These are phyloP conservation scores for Macrostomum cliftonense DNA, from an alignment of 2,888 invertebrate genomes.

Conservation along the genomic window DNA sequence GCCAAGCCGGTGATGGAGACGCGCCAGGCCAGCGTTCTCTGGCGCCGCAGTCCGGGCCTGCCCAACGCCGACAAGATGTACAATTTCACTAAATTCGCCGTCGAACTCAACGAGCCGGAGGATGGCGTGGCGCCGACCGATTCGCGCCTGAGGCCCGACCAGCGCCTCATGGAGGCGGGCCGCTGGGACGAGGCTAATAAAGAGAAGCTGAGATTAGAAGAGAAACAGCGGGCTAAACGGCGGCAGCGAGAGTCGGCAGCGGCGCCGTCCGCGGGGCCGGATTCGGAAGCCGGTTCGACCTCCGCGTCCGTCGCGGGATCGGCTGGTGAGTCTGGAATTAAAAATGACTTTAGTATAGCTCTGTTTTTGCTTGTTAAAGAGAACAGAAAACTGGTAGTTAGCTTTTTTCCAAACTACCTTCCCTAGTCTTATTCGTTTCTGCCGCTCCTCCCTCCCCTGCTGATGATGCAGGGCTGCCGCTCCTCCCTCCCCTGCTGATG, in stretches of 20 bases:
- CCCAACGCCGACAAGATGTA: slow-evolving; percentile 42
- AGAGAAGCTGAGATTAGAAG: slow-evolving; percentile 66
- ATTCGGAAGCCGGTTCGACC: no score
- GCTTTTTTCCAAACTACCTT: no score
- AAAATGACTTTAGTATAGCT: no score
- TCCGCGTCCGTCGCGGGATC: no score
- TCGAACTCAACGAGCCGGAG: slow-evolving; percentile 87
- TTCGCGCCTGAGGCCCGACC: slow-evolving; percentile 75
- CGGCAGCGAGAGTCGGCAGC: slow-evolving; percentile 42
- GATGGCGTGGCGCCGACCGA: slow-evolving; percentile 82
- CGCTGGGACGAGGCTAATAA: slow-evolving; percentile 49
- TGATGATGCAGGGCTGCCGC: no score
- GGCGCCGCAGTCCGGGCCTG: slow-evolving; percentile 50
- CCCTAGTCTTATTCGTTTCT: no score
- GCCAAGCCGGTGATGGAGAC: slow-evolving; percentile 68
- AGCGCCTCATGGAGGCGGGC: slow-evolving; percentile 76
- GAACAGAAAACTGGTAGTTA: no score
- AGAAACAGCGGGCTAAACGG: slow-evolving; percentile 68
- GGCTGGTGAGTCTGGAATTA: no score
- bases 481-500: no score
- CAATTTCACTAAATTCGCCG: slow-evolving; percentile 78
- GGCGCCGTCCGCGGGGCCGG: slow-evolving; percentile 14
- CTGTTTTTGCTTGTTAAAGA: no score
- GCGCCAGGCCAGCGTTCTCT: slow-evolving; percentile 61
- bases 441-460: no score